Evolutionary conservation across 2,797 vertebrate genomes (phyloP).

Genomic region (Manis javanica): DNA sequence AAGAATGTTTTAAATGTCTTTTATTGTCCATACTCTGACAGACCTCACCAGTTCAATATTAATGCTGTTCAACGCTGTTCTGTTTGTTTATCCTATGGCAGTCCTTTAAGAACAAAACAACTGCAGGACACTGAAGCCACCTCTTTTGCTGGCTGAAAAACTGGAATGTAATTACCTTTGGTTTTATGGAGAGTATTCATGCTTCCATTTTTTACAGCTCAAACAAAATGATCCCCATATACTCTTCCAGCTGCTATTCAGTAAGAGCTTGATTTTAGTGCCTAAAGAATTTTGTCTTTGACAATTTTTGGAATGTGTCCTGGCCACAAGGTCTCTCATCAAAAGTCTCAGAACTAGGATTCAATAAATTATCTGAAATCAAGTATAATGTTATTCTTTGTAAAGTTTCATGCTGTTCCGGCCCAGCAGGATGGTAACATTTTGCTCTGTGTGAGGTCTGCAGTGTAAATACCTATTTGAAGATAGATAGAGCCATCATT

Average conservation of each 20-base stretch:
- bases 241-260: constrained; percentile 85
- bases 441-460: constrained; percentile 98
- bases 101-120: constrained; percentile 19
- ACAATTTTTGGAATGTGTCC: constrained; percentile 88
- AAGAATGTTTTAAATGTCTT: constrained; percentile 79
- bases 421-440: constrained; percentile 91
- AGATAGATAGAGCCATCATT: constrained; percentile 96
- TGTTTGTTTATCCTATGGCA: constrained; percentile 60
- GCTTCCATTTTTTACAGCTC: constrained; percentile 83
- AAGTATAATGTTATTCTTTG: constrained; percentile 90
- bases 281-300: constrained; percentile 86
- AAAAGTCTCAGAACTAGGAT: constrained; percentile 93
- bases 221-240: constrained; percentile 84
- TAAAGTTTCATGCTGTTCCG: constrained; percentile 89
- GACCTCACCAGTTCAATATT: constrained; percentile 73
- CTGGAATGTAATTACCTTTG: constrained; percentile 81
- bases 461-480: constrained; percentile 95
- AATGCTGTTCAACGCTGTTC: constrained; percentile 54
- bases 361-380: constrained; percentile 97
- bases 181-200: constrained; percentile 73
- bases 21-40: constrained; percentile 74
- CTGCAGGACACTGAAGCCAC: constrained; percentile 68
- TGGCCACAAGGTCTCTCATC: constrained; percentile 91
- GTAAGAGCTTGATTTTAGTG: constrained; percentile 82
- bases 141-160: constrained; percentile 81